Evolutionary conservation across 2,113 vertebrate genomes (phyloP).

Genomic region (Colistium nudipinnis): DNA sequence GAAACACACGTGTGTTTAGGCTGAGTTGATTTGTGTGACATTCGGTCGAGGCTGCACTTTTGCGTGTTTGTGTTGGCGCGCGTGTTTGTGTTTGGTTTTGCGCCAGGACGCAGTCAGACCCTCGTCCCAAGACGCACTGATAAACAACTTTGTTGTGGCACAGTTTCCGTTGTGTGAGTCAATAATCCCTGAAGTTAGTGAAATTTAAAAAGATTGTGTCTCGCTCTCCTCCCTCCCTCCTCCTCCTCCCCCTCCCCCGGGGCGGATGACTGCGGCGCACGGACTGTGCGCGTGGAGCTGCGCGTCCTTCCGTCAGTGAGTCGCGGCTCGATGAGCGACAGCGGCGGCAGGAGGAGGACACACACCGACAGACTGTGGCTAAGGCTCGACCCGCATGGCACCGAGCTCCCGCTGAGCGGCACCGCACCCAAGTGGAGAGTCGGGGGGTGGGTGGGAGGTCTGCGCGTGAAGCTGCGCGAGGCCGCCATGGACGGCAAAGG

Average conservation of each 20-base stretch:
- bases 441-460: slow-evolving; percentile 74
- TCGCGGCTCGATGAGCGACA: slow-evolving; percentile 75
- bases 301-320: slow-evolving; percentile 59
- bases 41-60: not conserved
- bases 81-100: too few relatives aligned
- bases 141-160: too few relatives aligned
- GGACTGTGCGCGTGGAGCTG: slow-evolving; percentile 58
- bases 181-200: too few relatives aligned
- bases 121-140: too few relatives aligned
- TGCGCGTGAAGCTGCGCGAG: slow-evolving; percentile 63
- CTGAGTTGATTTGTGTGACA: slow-evolving; percentile 26
- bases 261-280: slow-evolving; percentile 72
- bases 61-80: not conserved
- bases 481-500: slow-evolving; percentile 73
- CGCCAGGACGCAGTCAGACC: too few relatives aligned
- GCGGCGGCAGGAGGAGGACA: slow-evolving; percentile 62
- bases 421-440: slow-evolving; percentile 70
- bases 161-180: too few relatives aligned
- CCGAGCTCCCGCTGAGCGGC: slow-evolving; percentile 54
- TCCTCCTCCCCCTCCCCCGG: slow-evolving; percentile 3
- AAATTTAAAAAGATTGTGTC: too few relatives aligned
- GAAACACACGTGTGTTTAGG: slow-evolving; percentile 40
- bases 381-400: slow-evolving; percentile 51
- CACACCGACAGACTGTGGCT: slow-evolving; percentile 54
- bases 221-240: not conserved